Percentiles rank a stretch among this genome's conserved stretches.
Conservation (phyloP, 2,888 invertebrate species). For the Maniola hyperantus region DNA sequence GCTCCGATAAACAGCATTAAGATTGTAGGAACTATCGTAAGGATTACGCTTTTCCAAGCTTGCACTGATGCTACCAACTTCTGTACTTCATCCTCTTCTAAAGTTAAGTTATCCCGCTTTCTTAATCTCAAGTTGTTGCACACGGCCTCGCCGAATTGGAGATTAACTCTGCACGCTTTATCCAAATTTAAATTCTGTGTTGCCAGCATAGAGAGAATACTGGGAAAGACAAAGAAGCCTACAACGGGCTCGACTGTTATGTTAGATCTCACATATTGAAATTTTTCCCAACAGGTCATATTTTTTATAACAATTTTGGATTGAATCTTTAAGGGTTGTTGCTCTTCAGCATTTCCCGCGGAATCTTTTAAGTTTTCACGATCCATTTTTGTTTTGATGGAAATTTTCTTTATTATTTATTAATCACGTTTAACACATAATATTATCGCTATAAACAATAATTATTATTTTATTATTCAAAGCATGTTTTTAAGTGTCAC, state of each 20-base stretch:
- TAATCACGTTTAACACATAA: slow-evolving; percentile 1
- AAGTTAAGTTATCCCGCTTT: slow-evolving; percentile 85
- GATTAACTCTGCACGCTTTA: slow-evolving; percentile 92
- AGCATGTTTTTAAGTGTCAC: not conserved
- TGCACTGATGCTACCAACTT: slow-evolving; percentile 80
- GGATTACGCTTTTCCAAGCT: slow-evolving; percentile 81
- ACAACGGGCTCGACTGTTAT: slow-evolving; percentile 87
- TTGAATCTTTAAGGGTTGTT: slow-evolving; percentile 59
- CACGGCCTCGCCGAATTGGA: slow-evolving; percentile 85
- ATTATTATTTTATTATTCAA: not conserved
- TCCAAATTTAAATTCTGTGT: slow-evolving; percentile 93
- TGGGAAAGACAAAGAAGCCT: slow-evolving; percentile 85
- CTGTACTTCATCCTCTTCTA: slow-evolving; percentile 85
- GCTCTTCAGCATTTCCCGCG: slow-evolving; percentile 53
- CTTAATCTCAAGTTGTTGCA: slow-evolving; percentile 88
- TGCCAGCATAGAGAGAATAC: slow-evolving; percentile 86
- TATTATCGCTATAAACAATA: not conserved
- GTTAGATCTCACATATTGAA: slow-evolving; percentile 76
- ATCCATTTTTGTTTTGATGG: slow-evolving; percentile 27
- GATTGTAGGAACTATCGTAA: slow-evolving; percentile 78
- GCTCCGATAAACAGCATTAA: slow-evolving; percentile 84
- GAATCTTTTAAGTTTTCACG: slow-evolving; percentile 33
- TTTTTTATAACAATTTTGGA: slow-evolving; percentile 53
- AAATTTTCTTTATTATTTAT: not conserved
- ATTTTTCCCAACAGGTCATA: slow-evolving; percentile 69